A percentile compares a stretch with the other conserved stretches of the same genome.
Evolutionary conservation across 2,797 vertebrate genomes (phyloP).

Genomic region (Platalea minor): DNA sequence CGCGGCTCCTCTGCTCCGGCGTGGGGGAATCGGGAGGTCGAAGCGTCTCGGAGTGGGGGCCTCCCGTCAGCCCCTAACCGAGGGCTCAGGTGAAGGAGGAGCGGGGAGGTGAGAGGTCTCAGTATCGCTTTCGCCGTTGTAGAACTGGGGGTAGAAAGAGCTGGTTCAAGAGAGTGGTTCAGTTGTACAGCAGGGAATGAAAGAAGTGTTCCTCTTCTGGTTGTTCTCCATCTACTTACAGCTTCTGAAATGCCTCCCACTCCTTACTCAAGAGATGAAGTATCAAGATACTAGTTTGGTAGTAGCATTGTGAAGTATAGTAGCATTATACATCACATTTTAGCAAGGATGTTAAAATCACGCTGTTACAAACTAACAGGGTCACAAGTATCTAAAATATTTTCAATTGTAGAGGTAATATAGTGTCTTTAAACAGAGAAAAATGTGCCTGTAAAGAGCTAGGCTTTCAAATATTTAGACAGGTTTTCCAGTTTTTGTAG

Average conservation of each 20-base stretch:
- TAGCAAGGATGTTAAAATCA: background rate
- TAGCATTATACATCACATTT: background rate
- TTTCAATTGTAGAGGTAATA: background rate
- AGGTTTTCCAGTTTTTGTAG: background rate
- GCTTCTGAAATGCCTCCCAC: background rate
- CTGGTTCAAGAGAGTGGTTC: fast-evolving
- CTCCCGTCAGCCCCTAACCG: background rate
- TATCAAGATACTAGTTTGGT: background rate
- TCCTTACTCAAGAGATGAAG: fast-evolving
- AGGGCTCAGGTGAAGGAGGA: background rate
- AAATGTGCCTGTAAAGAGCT: background rate
- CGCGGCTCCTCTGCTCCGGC: fast-evolving
- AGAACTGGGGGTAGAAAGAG: background rate
- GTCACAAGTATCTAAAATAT: background rate
- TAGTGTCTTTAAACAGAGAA: background rate
- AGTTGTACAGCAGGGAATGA: background rate
- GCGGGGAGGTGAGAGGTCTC: background rate
- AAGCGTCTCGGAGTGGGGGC: no score
- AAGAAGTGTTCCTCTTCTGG: fast-evolving
- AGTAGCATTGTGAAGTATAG: background rate
- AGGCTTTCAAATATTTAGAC: background rate
- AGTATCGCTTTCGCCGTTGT: fast-evolving
- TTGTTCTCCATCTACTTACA: fast-evolving
- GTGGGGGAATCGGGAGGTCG: fast-evolving
- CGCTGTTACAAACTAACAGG: no score